Base-by-base conservation (phyloP, 2,797 vertebrate genomes). In the Anguilla marmorata region DNA sequence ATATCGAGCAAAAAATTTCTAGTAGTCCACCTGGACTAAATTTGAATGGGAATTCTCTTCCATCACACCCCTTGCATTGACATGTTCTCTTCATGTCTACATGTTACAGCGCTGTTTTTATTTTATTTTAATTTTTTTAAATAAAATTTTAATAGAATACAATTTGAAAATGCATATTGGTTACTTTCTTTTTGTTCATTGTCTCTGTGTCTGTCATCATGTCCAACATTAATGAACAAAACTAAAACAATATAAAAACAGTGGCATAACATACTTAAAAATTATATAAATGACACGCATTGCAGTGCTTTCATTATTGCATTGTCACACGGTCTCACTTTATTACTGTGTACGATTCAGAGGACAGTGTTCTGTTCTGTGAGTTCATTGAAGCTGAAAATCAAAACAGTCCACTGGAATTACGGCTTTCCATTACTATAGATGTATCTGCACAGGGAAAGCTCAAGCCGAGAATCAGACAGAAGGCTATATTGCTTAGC, bases 361-460 rank as follows among this genome's bases (percentile, higher is more conserved):
- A 79, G 37, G 74, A 19, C 74, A 79, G 19, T 79, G 37, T 45
- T 33, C 33, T 45, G 33, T 45, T 19, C 41, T 41, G 41, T 41
- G 37, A 79, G 37, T 19, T 79, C 21, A 50, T 14, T 76, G 72
- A 80, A 80, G 76, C 37, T 80, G 19, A 80, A 80, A 80, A 82
- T 82, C 19, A 9, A 50, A 45, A 45, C 24, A 82, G 21, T 50
- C 79, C 79, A 82, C 24, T 82, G 7, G 7, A 21, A 50, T 69
- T n/a, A 27, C 63, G 79, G 41, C 45, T 50, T 82, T 50, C 79
- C 19, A 82, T 48, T 24, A 50, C 11, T 50, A 24, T 24, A 82
- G 41, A 82, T 24, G 5, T 12, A 24, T 9, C 2, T 24, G 21
- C 6, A 1, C 2, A n/a, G 21, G 41, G 19, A 12, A 79, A 79